Percentiles rank a stretch among this genome's conserved stretches.
These are phyloP conservation scores for Timandra comae DNA, from an alignment of 2,888 invertebrate species.

Conservation along the genomic window DNA sequence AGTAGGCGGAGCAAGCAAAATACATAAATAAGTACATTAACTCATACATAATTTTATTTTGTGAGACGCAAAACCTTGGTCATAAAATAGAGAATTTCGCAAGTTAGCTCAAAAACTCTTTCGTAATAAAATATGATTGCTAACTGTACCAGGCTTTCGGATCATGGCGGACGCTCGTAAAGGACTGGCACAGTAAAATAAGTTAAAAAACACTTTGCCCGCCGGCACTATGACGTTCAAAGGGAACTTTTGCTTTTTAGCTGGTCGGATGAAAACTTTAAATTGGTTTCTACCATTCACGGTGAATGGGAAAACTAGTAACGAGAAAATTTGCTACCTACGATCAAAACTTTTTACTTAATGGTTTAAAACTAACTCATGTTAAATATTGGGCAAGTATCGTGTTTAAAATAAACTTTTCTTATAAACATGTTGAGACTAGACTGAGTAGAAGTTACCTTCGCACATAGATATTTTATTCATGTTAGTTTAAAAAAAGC, in stretches of 20 bases:
- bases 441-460: too few species aligned
- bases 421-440: too few species aligned
- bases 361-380: conserved; percentile 16
- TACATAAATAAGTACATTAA: too few species aligned
- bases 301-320: conserved; percentile 56
- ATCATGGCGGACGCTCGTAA: conserved; percentile 53
- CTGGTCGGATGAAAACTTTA: conserved; percentile 67
- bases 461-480: too few species aligned
- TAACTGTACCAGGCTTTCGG: conserved; percentile 41
- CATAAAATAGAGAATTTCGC: conserved; percentile 24
- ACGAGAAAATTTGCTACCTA: conserved; percentile 40
- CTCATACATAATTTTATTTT: too few species aligned
- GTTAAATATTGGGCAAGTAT: too few species aligned
- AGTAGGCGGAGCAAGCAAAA: too few species aligned
- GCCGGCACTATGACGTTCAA: conserved; percentile 52
- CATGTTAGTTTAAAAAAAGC: too few species aligned
- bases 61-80: too few species aligned
- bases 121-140: conserved; percentile 34
- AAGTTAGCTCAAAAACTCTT: conserved; percentile 24
- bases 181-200: conserved; percentile 55
- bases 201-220: conserved; percentile 49
- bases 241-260: conserved; percentile 69
- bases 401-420: too few species aligned
- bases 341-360: conserved; percentile 31
- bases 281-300: conserved; percentile 62